phyloP scores from a whole-genome alignment of 1,140 invertebrate genomes.

The Meloidogyne exigua region DNA sequence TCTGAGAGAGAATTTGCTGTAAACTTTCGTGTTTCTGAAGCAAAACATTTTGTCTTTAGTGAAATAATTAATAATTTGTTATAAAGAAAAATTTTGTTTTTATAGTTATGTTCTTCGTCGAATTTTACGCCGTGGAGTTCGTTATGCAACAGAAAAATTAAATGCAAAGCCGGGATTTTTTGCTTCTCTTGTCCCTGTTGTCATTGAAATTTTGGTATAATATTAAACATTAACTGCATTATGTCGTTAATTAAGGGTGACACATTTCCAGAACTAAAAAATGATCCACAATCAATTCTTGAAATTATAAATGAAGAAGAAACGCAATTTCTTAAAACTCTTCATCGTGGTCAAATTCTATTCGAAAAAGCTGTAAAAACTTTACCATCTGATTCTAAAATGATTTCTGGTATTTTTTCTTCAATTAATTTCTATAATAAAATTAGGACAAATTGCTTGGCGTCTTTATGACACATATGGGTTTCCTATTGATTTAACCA shows the following conservation, averaged over 20 bases:
- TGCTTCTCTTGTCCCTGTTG: conserved; percentile 79
- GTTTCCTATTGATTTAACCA: conserved; percentile 94
- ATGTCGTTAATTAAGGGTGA: conserved; percentile 71
- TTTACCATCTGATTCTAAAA: conserved; percentile 61
- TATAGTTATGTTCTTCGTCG: conserved; percentile 79
- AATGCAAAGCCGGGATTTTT: conserved; percentile 93
- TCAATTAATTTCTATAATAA: background rate
- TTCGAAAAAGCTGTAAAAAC: conserved; percentile 81
- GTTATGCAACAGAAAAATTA: conserved; percentile 93
- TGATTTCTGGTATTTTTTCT: conserved; percentile 61
- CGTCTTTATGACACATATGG: conserved; percentile 97
- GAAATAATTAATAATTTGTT: conserved; percentile 73
- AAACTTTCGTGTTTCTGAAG: background rate
- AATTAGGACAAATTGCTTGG: conserved; percentile 84
- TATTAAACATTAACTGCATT: conserved; percentile 11
- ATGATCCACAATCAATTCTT: conserved; percentile 80
- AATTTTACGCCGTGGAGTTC: conserved; percentile 84
- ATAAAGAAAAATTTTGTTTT: conserved; percentile 14
- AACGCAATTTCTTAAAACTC: conserved; percentile 92
- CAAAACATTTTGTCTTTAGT: conserved; percentile 58
- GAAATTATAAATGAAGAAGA: conserved; percentile 98
- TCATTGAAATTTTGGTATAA: conserved; percentile 70
- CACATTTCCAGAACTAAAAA: conserved; percentile 88
- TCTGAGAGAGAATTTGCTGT: too few species aligned
- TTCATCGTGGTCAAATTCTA: conserved; percentile 81